phyloP scores from a whole-genome alignment of 2,888 invertebrate genomes.

The Stenodera caucasica region DNA sequence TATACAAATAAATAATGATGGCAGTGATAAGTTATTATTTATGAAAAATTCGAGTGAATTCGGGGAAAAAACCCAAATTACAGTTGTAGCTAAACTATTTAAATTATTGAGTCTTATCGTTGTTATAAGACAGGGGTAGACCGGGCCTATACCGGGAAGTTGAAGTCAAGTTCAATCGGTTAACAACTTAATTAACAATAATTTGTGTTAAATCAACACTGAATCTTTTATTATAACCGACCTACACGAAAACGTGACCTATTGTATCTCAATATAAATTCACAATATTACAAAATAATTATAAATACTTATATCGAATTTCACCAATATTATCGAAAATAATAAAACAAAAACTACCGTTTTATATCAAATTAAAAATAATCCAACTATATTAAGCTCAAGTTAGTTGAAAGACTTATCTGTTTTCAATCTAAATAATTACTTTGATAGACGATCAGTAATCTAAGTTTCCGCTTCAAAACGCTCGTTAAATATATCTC shows the following conservation, averaged over 20 bases:
- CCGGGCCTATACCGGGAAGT: background rate
- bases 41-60: no score
- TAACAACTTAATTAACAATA: constrained; percentile 5
- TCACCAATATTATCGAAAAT: background rate
- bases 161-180: constrained; percentile 4
- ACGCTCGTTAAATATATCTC: background rate
- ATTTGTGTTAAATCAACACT: constrained; percentile 6
- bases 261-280: constrained; percentile 3
- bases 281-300: background rate
- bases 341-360: background rate
- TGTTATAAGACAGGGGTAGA: background rate
- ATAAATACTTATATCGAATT: background rate
- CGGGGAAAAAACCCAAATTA: background rate
- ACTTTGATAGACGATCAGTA: background rate
- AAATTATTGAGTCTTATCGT: background rate
- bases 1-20: no score
- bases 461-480: background rate
- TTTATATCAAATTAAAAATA: background rate
- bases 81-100: background rate
- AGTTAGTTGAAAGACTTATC: background rate
- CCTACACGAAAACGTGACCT: constrained; percentile 4
- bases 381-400: background rate
- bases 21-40: no score
- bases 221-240: background rate
- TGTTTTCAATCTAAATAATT: constrained; percentile 1